phyloP scores from a whole-genome alignment of 35 echinoderm and acorn worm genomes.

The Stichopus chloronotus region DNA sequence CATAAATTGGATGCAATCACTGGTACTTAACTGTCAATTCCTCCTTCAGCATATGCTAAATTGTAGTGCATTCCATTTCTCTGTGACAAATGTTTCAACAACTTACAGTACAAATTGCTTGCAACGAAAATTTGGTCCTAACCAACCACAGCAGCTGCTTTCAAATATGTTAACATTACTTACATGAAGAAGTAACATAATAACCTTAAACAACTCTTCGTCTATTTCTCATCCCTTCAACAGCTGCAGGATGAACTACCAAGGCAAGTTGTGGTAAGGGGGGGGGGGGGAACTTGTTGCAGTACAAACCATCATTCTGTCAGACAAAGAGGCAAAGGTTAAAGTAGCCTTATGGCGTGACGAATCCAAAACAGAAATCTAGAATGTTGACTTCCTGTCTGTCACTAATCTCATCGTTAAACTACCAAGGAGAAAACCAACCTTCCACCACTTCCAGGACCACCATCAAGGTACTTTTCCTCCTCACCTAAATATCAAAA shows the following conservation, averaged over 20 bases:
- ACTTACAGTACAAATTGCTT: too few species aligned
- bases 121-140: not conserved
- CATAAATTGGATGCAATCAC: too few species aligned
- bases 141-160: not conserved
- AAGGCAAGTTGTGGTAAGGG: conserved; percentile 30
- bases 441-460: not conserved
- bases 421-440: conserved; percentile 1
- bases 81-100: too few species aligned
- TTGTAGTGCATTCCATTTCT: too few species aligned
- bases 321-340: conserved; percentile 25
- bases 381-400: conserved; percentile 16
- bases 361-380: not conserved
- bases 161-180: not conserved
- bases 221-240: conserved; percentile 7
- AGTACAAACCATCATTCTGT: not conserved
- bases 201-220: not conserved
- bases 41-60: too few species aligned
- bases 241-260: conserved; percentile 23
- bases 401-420: not conserved
- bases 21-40: too few species aligned
- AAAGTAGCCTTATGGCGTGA: conserved; percentile 11
- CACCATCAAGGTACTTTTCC: conserved; percentile 13
- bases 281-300: conserved; percentile 6
- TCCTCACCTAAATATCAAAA: not conserved
- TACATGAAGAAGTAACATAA: not conserved